phyloP scores from a whole-genome alignment of 2,888 invertebrate genomes.

The Sisyra terminalis region DNA sequence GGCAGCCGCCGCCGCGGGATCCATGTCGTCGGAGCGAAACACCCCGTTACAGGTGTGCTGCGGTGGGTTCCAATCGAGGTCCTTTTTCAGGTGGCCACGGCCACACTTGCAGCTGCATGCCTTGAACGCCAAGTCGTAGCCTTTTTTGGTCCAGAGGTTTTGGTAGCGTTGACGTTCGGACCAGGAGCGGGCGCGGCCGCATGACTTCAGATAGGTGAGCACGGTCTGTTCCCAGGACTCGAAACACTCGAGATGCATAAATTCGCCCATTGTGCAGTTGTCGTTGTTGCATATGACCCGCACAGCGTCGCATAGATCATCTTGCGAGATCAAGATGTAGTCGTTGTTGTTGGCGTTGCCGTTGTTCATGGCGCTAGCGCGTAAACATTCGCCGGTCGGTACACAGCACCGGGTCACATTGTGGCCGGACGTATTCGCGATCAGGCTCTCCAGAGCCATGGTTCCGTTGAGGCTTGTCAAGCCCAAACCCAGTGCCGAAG shows the following conservation, averaged over 20 bases:
- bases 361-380: constrained; percentile 28
- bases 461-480: too few species aligned
- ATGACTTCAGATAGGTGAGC: constrained; percentile 73
- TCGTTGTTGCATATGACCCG: constrained; percentile 92
- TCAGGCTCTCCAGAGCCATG: constrained; percentile 15
- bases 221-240: constrained; percentile 86
- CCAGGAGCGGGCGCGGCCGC: constrained; percentile 86
- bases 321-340: constrained; percentile 38
- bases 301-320: constrained; percentile 63
- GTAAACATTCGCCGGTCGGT: constrained; percentile 64
- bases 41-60: constrained; percentile 33
- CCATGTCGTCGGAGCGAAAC: constrained; percentile 33
- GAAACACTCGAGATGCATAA: constrained; percentile 94
- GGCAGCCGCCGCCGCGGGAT: constrained; percentile 31
- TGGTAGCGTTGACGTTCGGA: constrained; percentile 87
- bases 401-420: constrained; percentile 56
- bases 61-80: constrained; percentile 79
- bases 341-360: constrained; percentile 25
- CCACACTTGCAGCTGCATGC: constrained; percentile 90
- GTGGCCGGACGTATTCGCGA: constrained; percentile 22
- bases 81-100: constrained; percentile 84
- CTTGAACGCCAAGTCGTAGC: constrained; percentile 90
- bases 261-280: constrained; percentile 70
- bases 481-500: constrained; percentile 17
- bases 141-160: constrained; percentile 95